A percentile compares a stretch with the other conserved stretches of the same genome.
phyloP scores from a whole-genome alignment of 2,888 invertebrate species.

The Graphium colonna region DNA sequence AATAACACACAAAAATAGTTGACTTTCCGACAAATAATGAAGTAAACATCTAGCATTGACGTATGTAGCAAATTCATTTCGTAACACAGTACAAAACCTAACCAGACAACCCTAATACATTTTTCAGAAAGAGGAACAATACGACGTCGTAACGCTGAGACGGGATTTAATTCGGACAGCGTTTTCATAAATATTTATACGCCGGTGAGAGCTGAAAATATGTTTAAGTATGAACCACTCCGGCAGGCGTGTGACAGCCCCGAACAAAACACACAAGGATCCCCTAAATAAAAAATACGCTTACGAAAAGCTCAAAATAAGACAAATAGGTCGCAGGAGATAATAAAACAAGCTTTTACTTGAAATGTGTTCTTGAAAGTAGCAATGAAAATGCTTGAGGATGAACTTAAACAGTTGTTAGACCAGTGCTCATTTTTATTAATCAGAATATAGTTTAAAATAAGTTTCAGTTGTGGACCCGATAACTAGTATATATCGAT shows the following conservation, averaged over 20 bases:
- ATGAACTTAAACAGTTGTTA: no score
- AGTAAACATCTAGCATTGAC: no score
- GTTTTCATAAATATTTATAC: conserved; percentile 59
- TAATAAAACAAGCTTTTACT: conserved; percentile 10
- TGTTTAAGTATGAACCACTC: conserved; percentile 37
- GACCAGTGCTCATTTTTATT: no score
- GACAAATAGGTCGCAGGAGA: conserved; percentile 12
- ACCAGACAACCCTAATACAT: conserved; percentile 16
- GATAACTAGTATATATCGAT: no score
- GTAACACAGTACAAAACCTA: conserved; percentile 1
- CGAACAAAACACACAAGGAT: conserved; percentile 41
- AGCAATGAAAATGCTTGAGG: no score
- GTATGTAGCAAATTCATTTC: background rate
- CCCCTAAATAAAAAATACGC: conserved; percentile 32
- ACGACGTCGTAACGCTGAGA: conserved; percentile 42
- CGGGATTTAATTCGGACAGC: conserved; percentile 44
- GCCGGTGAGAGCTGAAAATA: conserved; percentile 40
- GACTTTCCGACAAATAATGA: no score
- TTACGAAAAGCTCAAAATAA: conserved; percentile 22
- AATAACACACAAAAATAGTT: no score
- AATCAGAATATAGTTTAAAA: no score
- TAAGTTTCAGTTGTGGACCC: no score
- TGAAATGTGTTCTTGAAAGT: conserved; percentile 1
- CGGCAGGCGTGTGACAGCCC: conserved; percentile 45
- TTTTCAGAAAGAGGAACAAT: conserved; percentile 26